Evolutionary conservation across 2,113 vertebrate species (phyloP).

Genomic region (Strigops habroptila): DNA sequence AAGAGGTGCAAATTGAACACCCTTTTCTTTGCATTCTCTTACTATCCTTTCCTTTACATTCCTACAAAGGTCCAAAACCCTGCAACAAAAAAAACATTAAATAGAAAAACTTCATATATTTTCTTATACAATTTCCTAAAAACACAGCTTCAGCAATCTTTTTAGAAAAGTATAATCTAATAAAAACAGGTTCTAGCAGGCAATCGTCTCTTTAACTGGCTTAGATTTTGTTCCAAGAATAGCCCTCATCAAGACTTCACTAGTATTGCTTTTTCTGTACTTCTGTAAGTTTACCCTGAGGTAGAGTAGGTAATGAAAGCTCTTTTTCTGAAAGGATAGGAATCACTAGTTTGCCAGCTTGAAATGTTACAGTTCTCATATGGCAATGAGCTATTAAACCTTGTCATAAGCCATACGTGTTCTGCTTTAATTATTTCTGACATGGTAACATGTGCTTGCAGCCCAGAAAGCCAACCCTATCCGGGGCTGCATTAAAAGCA

Average conservation of each 20-base stretch:
- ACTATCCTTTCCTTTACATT: slow-evolving; percentile 94
- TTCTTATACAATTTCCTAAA: background rate
- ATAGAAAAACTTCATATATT: background rate
- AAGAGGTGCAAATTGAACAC: slow-evolving; percentile 92
- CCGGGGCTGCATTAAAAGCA: background rate
- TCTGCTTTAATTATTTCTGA: background rate
- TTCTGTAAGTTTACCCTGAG: background rate
- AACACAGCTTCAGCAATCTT: background rate
- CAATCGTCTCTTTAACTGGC: background rate
- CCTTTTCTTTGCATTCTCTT: slow-evolving; percentile 93
- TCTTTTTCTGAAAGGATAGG: background rate
- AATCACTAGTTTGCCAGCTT: background rate
- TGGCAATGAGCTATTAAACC: background rate
- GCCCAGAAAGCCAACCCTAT: background rate
- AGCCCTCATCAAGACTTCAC: background rate
- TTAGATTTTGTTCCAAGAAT: background rate
- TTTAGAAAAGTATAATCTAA: background rate
- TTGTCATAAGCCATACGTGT: background rate
- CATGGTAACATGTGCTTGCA: background rate
- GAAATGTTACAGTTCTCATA: background rate
- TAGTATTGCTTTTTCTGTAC: background rate
- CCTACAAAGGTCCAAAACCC: slow-evolving; percentile 94
- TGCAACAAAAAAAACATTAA: slow-evolving; percentile 60
- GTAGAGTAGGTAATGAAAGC: background rate
- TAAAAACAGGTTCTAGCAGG: background rate